Percentiles rank a stretch among this genome's conserved stretches.
phyloP scores from a whole-genome alignment of 2,797 vertebrate genomes.

The Pachyuromys duprasi region DNA sequence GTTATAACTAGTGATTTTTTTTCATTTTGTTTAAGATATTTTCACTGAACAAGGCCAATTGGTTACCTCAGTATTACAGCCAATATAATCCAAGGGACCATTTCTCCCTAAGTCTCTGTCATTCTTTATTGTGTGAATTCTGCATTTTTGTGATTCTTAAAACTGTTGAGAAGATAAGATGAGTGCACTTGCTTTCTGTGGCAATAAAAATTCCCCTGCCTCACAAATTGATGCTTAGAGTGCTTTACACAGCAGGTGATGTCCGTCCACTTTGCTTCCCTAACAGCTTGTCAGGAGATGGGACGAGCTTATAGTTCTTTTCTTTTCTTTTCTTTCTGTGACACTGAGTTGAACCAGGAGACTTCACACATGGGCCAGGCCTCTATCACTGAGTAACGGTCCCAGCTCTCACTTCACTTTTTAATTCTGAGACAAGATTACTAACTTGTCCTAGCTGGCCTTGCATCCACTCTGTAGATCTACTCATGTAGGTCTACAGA shows the following conservation, averaged over 20 bases:
- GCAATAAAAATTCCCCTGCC: slow-evolving; percentile 81
- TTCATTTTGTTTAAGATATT: slow-evolving; percentile 78
- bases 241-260: neutral
- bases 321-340: neutral
- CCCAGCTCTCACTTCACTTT: neutral
- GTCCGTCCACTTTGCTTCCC: neutral
- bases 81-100: slow-evolving; percentile 75
- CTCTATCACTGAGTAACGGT: neutral
- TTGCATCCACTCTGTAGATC: neutral
- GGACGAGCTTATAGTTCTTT: neutral
- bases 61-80: slow-evolving; percentile 81
- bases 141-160: slow-evolving; percentile 71
- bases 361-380: neutral
- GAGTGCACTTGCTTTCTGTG: slow-evolving; percentile 78
- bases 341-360: neutral
- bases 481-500: too few species aligned
- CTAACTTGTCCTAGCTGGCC: neutral
- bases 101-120: slow-evolving; percentile 66
- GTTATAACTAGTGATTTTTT: slow-evolving; percentile 78
- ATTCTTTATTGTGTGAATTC: slow-evolving; percentile 67
- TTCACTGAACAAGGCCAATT: slow-evolving; percentile 80
- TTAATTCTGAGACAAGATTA: neutral
- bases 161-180: slow-evolving; percentile 69
- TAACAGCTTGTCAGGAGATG: neutral
- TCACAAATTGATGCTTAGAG: slow-evolving; percentile 37